Percentiles rank a stretch among this genome's conserved stretches.
Evolutionary conservation across 2,888 invertebrate genomes (phyloP).

Genomic region (Andrena chrysosceles): DNA sequence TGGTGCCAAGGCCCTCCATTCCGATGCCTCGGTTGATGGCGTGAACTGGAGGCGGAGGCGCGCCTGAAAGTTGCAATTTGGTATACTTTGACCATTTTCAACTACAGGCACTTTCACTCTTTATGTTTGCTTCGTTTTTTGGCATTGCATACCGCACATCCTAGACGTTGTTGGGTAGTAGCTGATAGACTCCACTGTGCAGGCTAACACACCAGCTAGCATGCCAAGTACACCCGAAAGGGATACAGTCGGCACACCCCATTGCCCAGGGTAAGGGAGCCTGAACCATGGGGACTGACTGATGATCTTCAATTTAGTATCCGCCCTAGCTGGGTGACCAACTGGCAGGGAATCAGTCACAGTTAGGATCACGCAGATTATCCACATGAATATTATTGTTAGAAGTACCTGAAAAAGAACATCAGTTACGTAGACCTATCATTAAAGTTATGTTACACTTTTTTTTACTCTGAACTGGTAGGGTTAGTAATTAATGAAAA

Average conservation of each 20-base stretch:
- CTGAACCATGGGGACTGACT: conserved; percentile 92
- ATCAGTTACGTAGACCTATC: no score
- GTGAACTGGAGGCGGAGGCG: conserved; percentile 93
- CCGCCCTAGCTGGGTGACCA: conserved; percentile 91
- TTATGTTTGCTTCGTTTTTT: background rate
- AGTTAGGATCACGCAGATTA: conserved; percentile 90
- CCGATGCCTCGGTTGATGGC: conserved; percentile 95
- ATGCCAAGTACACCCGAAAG: conserved; percentile 91
- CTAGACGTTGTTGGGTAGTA: conserved; percentile 96
- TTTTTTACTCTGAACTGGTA: no score
- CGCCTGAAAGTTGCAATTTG: conserved; percentile 85
- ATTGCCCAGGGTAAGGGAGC: conserved; percentile 93
- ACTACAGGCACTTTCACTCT: no score
- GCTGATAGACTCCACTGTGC: conserved; percentile 93
- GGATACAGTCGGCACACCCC: conserved; percentile 91
- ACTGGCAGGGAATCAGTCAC: conserved; percentile 87
- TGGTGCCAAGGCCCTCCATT: conserved; percentile 93
- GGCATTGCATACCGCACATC: conserved; percentile 88
- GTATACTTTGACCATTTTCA: background rate
- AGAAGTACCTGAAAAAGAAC: conserved; percentile 88
- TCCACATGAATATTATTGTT: conserved; percentile 92
- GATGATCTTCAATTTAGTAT: conserved; percentile 89
- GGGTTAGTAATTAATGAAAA: no score
- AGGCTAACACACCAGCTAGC: conserved; percentile 92
- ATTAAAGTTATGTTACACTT: no score